Conservation (phyloP, 2,113 vertebrate species). For the Mungos mungo region DNA sequence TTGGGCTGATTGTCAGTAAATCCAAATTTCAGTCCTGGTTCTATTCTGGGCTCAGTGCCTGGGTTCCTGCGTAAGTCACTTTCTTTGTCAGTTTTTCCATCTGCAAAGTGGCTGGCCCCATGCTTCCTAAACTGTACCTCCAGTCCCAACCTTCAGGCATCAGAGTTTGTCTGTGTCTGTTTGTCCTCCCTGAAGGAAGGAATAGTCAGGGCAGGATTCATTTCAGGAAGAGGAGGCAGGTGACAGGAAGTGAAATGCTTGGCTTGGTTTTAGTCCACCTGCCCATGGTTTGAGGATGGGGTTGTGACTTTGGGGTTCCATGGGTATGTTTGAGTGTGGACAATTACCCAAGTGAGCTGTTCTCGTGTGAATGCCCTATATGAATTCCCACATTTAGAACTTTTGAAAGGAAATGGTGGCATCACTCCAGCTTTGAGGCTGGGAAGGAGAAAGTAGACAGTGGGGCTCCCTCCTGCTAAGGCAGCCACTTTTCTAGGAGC, state of each 20-base stretch:
- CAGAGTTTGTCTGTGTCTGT: neutral
- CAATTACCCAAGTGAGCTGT: neutral
- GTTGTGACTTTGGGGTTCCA: neutral
- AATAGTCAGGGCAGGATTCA: constrained; percentile 11
- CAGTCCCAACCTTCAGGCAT: neutral
- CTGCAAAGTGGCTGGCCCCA: neutral
- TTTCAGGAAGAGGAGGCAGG: constrained; percentile 1
- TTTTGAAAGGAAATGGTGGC: neutral
- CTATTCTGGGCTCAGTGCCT: neutral
- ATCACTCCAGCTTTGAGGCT: neutral
- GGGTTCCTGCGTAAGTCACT: neutral
- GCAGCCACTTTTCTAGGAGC: neutral
- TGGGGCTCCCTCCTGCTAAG: neutral
- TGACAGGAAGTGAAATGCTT: constrained; percentile 15
- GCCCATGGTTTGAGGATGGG: neutral
- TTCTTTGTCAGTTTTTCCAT: constrained; percentile 47
- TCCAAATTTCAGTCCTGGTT: neutral
- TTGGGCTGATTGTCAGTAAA: neutral
- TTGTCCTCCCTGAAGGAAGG: neutral
- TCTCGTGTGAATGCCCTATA: neutral
- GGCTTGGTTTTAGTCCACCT: neutral
- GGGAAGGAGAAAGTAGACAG: neutral
- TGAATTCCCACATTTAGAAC: neutral
- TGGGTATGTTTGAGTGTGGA: neutral
- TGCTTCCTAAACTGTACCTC: neutral